Percentiles rank a stretch among this genome's conserved stretches.
These are phyloP conservation scores for Oreocharis arfaki DNA, from an alignment of 2,113 vertebrate genomes.

Conservation along the genomic window DNA sequence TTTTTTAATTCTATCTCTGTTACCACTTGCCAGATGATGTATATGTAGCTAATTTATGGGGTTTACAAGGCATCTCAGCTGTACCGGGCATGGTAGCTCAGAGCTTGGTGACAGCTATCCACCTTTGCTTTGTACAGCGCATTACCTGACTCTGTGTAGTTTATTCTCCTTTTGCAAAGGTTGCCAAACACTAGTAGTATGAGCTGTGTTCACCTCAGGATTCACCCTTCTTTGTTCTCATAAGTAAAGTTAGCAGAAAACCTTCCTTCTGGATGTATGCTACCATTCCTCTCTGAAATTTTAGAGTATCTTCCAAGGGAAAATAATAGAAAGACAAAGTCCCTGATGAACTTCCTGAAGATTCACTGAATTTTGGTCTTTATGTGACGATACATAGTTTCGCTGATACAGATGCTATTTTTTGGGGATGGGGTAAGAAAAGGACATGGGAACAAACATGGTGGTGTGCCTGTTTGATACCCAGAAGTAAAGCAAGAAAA, in stretches of 20 bases:
- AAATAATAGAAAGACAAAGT: not conserved
- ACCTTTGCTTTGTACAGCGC: not conserved
- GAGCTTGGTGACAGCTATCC: not conserved
- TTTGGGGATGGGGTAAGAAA: not conserved
- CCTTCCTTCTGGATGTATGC: not conserved
- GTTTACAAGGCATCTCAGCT: not conserved
- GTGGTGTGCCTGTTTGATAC: not conserved
- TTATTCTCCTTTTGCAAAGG: not conserved
- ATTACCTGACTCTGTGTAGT: not conserved
- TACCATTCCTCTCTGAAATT: not conserved
- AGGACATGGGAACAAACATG: not conserved
- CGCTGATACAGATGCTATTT: not conserved
- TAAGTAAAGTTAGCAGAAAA: not conserved
- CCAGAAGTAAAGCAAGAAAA: not conserved
- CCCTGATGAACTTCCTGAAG: not conserved
- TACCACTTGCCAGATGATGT: not conserved
- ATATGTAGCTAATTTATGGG: accelerated
- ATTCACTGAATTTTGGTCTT: not conserved
- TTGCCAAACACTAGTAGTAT: not conserved
- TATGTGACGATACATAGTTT: not conserved
- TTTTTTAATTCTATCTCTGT: not conserved
- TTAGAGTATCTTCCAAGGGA: not conserved
- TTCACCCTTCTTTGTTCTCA: not conserved
- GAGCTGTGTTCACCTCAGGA: not conserved
- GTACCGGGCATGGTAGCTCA: not conserved